Conservation (phyloP, 2,797 vertebrate species). For the Cyprinella venusta region DNA sequence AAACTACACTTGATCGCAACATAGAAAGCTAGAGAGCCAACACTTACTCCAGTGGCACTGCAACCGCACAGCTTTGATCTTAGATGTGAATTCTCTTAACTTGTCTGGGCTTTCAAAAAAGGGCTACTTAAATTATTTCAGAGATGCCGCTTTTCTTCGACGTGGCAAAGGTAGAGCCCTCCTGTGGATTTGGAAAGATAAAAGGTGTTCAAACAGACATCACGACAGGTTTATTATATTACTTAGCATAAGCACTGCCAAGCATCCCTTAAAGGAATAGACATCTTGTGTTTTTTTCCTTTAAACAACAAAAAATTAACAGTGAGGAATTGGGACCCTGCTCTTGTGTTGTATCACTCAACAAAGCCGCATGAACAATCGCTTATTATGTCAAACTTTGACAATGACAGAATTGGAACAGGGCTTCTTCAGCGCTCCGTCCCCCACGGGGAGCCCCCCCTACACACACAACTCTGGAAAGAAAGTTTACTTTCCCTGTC, state of each 20-base stretch:
- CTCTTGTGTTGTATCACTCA: constrained; percentile 68
- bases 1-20: constrained; percentile 55
- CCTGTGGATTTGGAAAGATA: constrained; percentile 72
- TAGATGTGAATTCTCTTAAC: constrained; percentile 65
- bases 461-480: constrained; percentile 67
- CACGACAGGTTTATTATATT: constrained; percentile 72
- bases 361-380: constrained; percentile 75
- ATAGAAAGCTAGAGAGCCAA: constrained; percentile 55
- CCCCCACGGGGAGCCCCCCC: constrained; percentile 72
- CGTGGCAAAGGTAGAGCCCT: constrained; percentile 74
- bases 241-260: constrained; percentile 76
- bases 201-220: constrained; percentile 71
- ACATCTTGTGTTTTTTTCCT: constrained; percentile 65
- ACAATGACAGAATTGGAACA: constrained; percentile 84
- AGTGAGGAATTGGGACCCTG: constrained; percentile 68
- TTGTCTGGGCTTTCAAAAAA: constrained; percentile 65
- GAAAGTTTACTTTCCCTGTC: constrained; percentile 78
- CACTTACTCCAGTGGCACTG: constrained; percentile 53
- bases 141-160: constrained; percentile 64
- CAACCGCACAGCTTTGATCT: constrained; percentile 70
- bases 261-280: constrained; percentile 76
- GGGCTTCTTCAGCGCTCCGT: constrained; percentile 66
- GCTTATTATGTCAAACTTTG: constrained; percentile 79
- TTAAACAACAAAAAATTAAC: constrained; percentile 75
- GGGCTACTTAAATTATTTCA: constrained; percentile 73